Base-by-base conservation (phyloP, 2,888 invertebrate genomes). In the Gasteruption jaculator region DNA sequence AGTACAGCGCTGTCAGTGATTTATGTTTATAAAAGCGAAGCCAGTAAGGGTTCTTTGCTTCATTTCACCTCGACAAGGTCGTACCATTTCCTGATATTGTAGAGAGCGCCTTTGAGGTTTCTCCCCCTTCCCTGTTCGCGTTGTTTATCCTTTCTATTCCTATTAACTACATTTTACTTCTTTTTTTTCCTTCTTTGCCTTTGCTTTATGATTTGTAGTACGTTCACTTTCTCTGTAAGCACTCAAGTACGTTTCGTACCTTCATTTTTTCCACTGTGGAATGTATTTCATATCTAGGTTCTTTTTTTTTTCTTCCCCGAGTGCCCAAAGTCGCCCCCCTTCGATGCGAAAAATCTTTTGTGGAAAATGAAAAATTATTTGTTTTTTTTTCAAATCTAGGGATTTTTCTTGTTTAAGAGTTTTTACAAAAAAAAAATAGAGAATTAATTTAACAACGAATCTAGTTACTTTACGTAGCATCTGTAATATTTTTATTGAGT, bases 61-160 rank as follows among this genome's bases (percentile, higher is more conserved):
- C 50, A 53, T 18, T 36, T 38, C 49, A 45, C 57, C 58, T 58
- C 50, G 35, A 29, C 57, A 61, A 62, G 61, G 60, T 61, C 58
- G 49, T 31, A 46, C 37, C 48, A 50, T 57, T 60, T 61, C 50
- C 54, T 52, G 49, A 38, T 45, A 46, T 45, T 16, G 32, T 38
- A 41, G 21, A 14, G 34, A 45, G 38, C 46, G 38, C 50, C 50
- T 56, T 50, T 41, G 43, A 43, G 56, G 48, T 54, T 60, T 58
- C 54, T 48, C 42, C 38, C 48, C 26, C 29, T 24, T 20, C 10
- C 16, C n/a, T n/a, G 15, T 19, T 21, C 20, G 36, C 19, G 25
- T 22, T 35, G 11, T 22, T 34, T 33, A 38, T 35, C 29, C 35
- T 38, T 38, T 38, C 26, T 32, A 16, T 11, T 31, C 19, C 34